Evolutionary conservation across 2,888 invertebrate species (phyloP).

Genomic region (Caenorhabditis sp.): DNA sequence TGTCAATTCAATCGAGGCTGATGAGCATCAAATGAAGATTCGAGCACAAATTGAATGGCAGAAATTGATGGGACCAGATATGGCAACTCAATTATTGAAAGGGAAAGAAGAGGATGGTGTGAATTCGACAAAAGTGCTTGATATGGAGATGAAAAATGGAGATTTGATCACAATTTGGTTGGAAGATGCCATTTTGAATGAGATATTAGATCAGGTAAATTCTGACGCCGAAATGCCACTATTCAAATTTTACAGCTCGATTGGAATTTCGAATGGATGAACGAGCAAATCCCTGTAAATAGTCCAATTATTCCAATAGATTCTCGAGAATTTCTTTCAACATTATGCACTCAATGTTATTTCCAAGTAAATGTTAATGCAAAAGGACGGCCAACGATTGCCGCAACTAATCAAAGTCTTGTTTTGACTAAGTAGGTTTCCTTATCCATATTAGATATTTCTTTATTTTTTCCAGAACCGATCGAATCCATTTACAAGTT

Average conservation of each 20-base stretch:
- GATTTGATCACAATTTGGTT: slow-evolving; percentile 64
- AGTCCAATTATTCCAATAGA: slow-evolving; percentile 62
- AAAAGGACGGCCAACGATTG: slow-evolving; percentile 61
- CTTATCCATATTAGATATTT: not conserved
- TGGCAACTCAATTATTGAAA: slow-evolving; percentile 10
- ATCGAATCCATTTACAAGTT: slow-evolving; percentile 62
- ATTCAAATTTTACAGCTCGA: slow-evolving; percentile 33
- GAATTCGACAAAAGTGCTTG: slow-evolving; percentile 39
- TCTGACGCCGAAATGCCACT: slow-evolving; percentile 2
- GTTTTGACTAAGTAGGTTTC: slow-evolving; percentile 61
- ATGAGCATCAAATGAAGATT: slow-evolving; percentile 57
- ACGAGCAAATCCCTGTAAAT: slow-evolving; percentile 64
- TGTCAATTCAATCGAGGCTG: slow-evolving; percentile 49
- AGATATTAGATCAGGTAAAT: slow-evolving; percentile 61
- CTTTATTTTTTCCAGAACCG: slow-evolving; percentile 52
- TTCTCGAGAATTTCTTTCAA: slow-evolving; percentile 62
- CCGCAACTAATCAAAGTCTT: slow-evolving; percentile 60
- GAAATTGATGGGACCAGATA: slow-evolving; percentile 22
- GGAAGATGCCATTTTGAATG: slow-evolving; percentile 66
- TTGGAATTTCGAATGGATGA: slow-evolving; percentile 70
- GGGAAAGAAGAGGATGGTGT: slow-evolving; percentile 11
- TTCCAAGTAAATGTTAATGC: slow-evolving; percentile 67
- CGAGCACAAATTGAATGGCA: slow-evolving; percentile 62
- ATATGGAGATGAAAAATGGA: slow-evolving; percentile 51
- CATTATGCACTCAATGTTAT: slow-evolving; percentile 66